phyloP scores from a whole-genome alignment of 2,113 vertebrate species.

The Morone chrysops region DNA sequence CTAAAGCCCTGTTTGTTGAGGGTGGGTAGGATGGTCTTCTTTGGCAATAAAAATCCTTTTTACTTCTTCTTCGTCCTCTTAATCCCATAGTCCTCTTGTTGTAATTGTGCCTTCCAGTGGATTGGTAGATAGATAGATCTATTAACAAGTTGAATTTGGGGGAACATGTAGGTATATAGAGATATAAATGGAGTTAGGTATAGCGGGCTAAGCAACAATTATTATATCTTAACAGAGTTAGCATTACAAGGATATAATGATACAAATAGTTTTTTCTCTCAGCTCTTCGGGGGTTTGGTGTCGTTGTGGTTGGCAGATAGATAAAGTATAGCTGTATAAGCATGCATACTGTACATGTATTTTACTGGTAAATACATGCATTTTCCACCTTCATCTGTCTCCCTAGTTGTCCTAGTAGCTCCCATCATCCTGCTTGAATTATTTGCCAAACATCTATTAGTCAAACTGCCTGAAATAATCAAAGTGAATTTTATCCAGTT shows the following conservation, averaged over 20 bases:
- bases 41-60: background rate
- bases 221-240: background rate
- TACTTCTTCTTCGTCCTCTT: background rate
- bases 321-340: background rate
- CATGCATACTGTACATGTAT: background rate
- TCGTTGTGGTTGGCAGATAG: constrained; percentile 13
- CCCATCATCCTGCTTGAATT: background rate
- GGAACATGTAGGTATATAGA: background rate
- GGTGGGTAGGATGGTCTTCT: background rate
- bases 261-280: background rate
- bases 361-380: background rate
- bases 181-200: background rate
- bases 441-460: constrained; percentile 24
- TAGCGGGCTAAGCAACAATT: background rate
- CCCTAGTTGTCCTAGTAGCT: background rate
- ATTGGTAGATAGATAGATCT: background rate
- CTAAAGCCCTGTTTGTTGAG: background rate
- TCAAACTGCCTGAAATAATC: constrained; percentile 2
- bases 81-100: background rate
- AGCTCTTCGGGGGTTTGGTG: background rate
- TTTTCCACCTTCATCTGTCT: background rate
- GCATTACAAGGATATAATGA: background rate
- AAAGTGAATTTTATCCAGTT: background rate
- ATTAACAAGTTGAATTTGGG: background rate
- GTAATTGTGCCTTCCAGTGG: background rate